Conservation (phyloP, 2,888 invertebrate genomes). For the Standfussiana lucernea region DNA sequence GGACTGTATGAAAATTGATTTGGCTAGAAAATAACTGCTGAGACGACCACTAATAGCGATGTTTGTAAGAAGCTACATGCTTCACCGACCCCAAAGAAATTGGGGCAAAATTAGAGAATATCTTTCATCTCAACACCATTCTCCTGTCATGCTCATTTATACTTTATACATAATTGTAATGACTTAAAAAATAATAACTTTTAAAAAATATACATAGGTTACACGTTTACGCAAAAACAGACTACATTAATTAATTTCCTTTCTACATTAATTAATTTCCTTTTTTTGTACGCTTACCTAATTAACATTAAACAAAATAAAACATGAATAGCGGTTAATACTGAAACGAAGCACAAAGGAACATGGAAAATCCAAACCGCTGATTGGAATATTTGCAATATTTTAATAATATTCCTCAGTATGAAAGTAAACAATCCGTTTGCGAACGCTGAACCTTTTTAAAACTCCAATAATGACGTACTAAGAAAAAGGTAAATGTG, state of each 20-base stretch:
- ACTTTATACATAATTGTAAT: neutral
- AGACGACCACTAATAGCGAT: neutral
- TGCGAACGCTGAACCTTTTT: constrained; percentile 67
- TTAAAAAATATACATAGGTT: neutral
- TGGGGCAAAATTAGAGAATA: neutral
- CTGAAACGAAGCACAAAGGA: constrained; percentile 29
- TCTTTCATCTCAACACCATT: neutral
- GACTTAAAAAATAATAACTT: neutral
- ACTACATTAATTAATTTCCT: neutral
- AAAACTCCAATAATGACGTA: constrained; percentile 67
- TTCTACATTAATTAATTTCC: neutral
- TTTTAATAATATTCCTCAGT: constrained; percentile 64
- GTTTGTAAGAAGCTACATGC: neutral
- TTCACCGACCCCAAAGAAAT: neutral
- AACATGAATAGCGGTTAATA: constrained; percentile 19
- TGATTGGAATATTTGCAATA: constrained; percentile 43
- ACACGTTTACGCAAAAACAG: neutral
- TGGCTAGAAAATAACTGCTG: neutral
- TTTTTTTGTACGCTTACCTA: neutral
- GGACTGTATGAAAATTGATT: neutral
- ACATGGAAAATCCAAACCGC: constrained; percentile 29
- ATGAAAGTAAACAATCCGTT: constrained; percentile 69
- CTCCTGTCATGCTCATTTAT: neutral
- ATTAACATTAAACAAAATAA: constrained; percentile 35
- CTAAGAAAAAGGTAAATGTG: constrained; percentile 72